Evolutionary conservation across 2,797 vertebrate species (phyloP), one percentile per base, ranked within the genome.

Genomic region (Galagoides demidoff): DNA sequence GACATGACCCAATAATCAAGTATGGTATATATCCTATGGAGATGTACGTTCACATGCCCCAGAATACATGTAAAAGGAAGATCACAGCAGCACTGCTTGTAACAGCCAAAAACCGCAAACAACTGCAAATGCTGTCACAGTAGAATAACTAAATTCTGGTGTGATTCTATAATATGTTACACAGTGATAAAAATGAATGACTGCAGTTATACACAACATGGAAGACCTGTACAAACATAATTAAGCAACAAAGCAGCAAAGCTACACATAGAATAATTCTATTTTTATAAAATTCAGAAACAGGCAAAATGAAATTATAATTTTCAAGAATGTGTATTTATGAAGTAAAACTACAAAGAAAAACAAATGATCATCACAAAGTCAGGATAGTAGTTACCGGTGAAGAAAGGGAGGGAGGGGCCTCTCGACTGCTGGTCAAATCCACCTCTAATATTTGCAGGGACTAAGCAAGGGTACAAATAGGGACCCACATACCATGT

Each of bases 241-340:
- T 19, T 52, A 10, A 92, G 61, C 17, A 84, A 89, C 90, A 94
- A 85, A 83, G 25, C 39, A 85, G 31, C 71, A 96, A 88, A 82
- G 27, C 55, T 81, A 81, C 22, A 57, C 57, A 78, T 3, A 78
- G 76, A 85, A 37, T 83, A 83, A 83, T 39, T 73, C 34, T 63
- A 68, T 37, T 89, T 93, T 85, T 92, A 77, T 85, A 90, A 94
- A 96, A 90, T 61, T 95, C 55, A 96, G 73, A 90, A 93, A 73
- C 17, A 84, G 13, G 43, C 43, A 86, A n/a, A 76, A 95, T 70
- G 70, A 83, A 92, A 77, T 78, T 83, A 74, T 31, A 84, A 29
- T 87, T 77, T 93, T 91, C 81, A 94, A 82, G 52, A 37, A 92
- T 12, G 16, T 61, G 87, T n/a, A 70, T 20, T 63, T 85, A 66